Percentiles rank a stretch among this genome's conserved stretches.
Evolutionary conservation across 2,888 invertebrate genomes (phyloP).

Genomic region (Crioceris asparagi): DNA sequence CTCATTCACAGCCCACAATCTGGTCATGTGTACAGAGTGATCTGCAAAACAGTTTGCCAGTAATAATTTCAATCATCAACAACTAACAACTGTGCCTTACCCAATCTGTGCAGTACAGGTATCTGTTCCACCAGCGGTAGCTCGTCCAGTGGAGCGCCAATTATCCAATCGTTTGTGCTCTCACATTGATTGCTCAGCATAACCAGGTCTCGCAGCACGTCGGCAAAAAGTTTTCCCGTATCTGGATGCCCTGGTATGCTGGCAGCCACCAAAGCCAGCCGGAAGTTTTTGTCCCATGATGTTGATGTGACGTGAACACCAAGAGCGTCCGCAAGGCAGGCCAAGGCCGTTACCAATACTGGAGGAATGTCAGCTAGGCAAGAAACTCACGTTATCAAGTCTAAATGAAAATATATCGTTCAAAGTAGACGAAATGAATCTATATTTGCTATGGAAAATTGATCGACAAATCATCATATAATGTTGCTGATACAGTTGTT

Average conservation of each 20-base stretch:
- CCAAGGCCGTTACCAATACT: constrained; percentile 57
- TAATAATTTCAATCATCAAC: neutral
- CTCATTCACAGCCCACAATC: constrained; percentile 66
- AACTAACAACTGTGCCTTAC: constrained; percentile 29
- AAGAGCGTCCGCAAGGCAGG: constrained; percentile 65
- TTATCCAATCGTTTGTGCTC: constrained; percentile 57
- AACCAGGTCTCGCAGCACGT: constrained; percentile 59
- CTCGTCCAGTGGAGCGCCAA: constrained; percentile 63
- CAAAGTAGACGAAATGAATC: too few species aligned
- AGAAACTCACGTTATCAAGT: too few species aligned
- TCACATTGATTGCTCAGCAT: constrained; percentile 66
- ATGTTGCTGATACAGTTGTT: too few species aligned
- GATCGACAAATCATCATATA: too few species aligned
- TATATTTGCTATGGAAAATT: too few species aligned
- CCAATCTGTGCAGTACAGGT: constrained; percentile 61
- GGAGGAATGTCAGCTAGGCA: constrained; percentile 45
- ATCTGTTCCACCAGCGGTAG: constrained; percentile 75
- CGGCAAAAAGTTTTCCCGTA: constrained; percentile 42
- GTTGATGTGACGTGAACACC: constrained; percentile 71
- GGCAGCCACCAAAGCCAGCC: constrained; percentile 42
- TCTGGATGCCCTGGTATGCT: constrained; percentile 31
- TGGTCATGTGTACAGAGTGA: constrained; percentile 68
- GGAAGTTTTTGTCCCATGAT: constrained; percentile 64
- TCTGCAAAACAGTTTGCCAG: constrained; percentile 39
- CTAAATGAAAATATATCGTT: too few species aligned